Evolutionary conservation across 2,888 invertebrate species (phyloP).

Genomic region (Margaritifera margaritifera): DNA sequence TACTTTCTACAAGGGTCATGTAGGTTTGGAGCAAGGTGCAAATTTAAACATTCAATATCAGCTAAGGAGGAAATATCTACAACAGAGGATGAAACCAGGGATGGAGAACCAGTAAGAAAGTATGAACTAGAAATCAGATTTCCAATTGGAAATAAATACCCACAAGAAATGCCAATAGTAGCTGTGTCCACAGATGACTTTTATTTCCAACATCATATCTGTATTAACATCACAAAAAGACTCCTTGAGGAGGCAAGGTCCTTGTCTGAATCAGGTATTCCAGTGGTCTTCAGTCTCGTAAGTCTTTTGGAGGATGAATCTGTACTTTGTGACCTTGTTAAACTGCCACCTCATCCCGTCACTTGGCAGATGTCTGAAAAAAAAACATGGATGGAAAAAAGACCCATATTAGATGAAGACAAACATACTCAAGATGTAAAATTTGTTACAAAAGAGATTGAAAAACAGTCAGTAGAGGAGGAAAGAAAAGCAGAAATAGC

Average conservation of each 20-base stretch:
- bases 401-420: not conserved
- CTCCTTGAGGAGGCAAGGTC: conserved; percentile 54
- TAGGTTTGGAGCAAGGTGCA: conserved; percentile 59
- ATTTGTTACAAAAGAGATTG: not conserved
- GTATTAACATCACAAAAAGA: conserved; percentile 59
- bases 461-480: conserved; percentile 5
- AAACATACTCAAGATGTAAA: not conserved
- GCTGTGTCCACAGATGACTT: conserved; percentile 58
- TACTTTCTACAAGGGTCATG: conserved; percentile 62
- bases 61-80: conserved; percentile 12
- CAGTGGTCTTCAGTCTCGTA: conserved; percentile 64
- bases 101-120: conserved; percentile 17
- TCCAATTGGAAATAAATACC: conserved; percentile 58
- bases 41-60: conserved; percentile 39
- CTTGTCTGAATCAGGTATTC: conserved; percentile 44
- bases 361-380: conserved; percentile 41
- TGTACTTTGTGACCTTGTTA: conserved; percentile 44
- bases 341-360: conserved; percentile 46
- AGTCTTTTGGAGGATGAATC: conserved; percentile 59
- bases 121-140: conserved; percentile 66
- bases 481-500: conserved; percentile 21
- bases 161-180: conserved; percentile 58
- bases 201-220: conserved; percentile 48
- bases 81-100: conserved; percentile 13
- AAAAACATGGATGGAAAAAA: conserved; percentile 17